phyloP scores from a whole-genome alignment of 2,113 vertebrate genomes.

The Eptesicus fuscus region DNA sequence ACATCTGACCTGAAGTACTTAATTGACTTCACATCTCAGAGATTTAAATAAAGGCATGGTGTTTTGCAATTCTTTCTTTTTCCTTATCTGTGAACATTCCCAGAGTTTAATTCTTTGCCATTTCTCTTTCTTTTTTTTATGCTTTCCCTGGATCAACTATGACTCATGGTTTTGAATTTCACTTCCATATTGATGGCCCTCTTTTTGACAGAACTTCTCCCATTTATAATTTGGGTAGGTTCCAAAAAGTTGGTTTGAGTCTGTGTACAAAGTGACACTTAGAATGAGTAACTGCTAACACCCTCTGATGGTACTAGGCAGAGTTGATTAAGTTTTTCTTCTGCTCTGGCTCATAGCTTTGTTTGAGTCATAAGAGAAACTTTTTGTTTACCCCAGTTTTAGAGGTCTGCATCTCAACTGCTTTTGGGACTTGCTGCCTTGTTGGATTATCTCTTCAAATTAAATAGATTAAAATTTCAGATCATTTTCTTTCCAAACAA shows the following conservation, averaged over 20 bases:
- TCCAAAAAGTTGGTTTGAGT: constrained; percentile 65
- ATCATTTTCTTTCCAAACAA: constrained; percentile 16
- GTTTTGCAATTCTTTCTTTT: neutral
- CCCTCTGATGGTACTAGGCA: constrained; percentile 36
- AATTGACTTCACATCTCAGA: neutral
- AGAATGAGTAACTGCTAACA: constrained; percentile 69
- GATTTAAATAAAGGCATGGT: neutral
- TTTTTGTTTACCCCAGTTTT: neutral
- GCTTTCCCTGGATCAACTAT: constrained; percentile 49
- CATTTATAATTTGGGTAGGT: constrained; percentile 66
- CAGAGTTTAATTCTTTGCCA: constrained; percentile 31
- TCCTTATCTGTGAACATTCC: constrained; percentile 29
- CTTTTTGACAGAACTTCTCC: constrained; percentile 52
- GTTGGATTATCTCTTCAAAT: neutral
- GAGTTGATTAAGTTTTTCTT: constrained; percentile 2
- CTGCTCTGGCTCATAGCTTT: constrained; percentile 39
- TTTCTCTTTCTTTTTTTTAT: constrained; percentile 29
- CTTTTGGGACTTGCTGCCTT: neutral
- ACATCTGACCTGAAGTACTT: neutral
- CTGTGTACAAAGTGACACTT: constrained; percentile 72
- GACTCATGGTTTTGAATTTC: constrained; percentile 68
- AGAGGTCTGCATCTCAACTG: neutral
- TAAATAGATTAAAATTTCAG: neutral
- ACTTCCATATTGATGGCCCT: constrained; percentile 55
- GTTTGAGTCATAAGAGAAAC: constrained; percentile 54